Conservation (phyloP, 1,140 invertebrate species). For the Bombus waltoni region DNA sequence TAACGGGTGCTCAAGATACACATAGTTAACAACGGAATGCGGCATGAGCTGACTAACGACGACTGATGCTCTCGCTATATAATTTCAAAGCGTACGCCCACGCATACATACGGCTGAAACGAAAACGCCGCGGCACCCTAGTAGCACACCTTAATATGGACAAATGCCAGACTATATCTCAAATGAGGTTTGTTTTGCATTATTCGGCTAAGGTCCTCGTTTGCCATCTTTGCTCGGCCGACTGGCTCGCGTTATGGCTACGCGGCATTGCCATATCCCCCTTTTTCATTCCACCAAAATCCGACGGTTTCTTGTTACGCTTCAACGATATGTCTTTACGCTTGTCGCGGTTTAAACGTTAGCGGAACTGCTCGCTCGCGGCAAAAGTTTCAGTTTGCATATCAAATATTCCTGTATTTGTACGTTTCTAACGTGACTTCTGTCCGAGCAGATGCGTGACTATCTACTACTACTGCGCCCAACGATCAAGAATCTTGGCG, state of each 20-base stretch:
- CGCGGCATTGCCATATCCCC: slow-evolving; percentile 38
- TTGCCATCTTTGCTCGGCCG: slow-evolving; percentile 73
- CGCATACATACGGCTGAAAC: slow-evolving; percentile 36
- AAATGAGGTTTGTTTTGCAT: slow-evolving; percentile 79
- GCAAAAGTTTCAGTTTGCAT: not conserved
- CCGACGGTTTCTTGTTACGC: slow-evolving; percentile 18
- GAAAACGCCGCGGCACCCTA: slow-evolving; percentile 57
- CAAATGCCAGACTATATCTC: slow-evolving; percentile 80
- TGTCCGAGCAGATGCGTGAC: not conserved
- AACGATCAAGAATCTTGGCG: not conserved
- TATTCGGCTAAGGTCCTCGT: slow-evolving; percentile 79
- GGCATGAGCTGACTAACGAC: slow-evolving; percentile 68
- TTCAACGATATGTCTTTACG: slow-evolving; percentile 16
- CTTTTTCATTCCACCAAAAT: slow-evolving; percentile 50
- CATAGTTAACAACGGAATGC: slow-evolving; percentile 72
- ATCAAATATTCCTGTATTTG: not conserved
- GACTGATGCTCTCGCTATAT: slow-evolving; percentile 73
- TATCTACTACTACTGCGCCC: too few relatives aligned
- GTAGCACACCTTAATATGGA: slow-evolving; percentile 77
- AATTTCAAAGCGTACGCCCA: slow-evolving; percentile 73
- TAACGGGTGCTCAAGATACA: slow-evolving; percentile 74
- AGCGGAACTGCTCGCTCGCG: not conserved
- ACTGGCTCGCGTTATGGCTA: slow-evolving; percentile 51
- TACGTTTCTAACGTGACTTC: not conserved
- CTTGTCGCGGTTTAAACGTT: slow-evolving; percentile 21